Base-by-base conservation (phyloP, 2,797 vertebrate genomes). In the Argyrosomus regius region DNA sequence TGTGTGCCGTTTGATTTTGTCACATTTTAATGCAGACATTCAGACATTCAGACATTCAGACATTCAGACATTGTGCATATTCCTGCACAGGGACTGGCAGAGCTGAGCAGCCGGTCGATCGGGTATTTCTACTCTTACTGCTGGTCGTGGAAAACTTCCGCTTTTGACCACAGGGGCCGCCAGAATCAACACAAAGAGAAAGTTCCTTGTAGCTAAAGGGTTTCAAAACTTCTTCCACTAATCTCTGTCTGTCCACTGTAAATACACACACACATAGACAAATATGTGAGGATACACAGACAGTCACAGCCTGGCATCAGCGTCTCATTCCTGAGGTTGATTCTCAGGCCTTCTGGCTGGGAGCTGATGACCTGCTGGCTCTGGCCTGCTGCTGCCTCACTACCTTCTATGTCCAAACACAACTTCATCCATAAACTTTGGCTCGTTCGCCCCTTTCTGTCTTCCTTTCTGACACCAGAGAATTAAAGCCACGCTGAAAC, bases 331-430 rank as follows among this genome's bases (percentile, higher is more conserved):
- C 87, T 87, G 14, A 43, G 48, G 0, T 16, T 5, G 75, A 88
- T 77, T 82, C 72, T 81, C 82, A 82, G 80, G 72, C 58, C 68
- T 45, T 58, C 48, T 72, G 65, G 28, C 75, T 75, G 56, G 11
- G 48, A 72, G 46, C 70, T 63, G 75, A 79, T 77, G 85, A 85
- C 75, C 83, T 53, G 74, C 76, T 52, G 70, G 74, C 69, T 77
- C 75, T 78, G 80, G 49, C 59, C 70, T 74, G 57, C 49, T 45
- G 76, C 70, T 78, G 78, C 66, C 67, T 39, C 73, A 48, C 81
- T 73, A 46, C 77, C 80, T 81, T 89, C 80, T 81, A 82, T 67
- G 82, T 81, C 80, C 81, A 85, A 75, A 80, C 61, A 3, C 53
- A 52, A 67, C 45, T 67, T 59, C 71, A 24, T 81, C 80, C 65